Evolutionary conservation across 2,888 invertebrate genomes (phyloP).

Genomic region (Metacarcinus magister): DNA sequence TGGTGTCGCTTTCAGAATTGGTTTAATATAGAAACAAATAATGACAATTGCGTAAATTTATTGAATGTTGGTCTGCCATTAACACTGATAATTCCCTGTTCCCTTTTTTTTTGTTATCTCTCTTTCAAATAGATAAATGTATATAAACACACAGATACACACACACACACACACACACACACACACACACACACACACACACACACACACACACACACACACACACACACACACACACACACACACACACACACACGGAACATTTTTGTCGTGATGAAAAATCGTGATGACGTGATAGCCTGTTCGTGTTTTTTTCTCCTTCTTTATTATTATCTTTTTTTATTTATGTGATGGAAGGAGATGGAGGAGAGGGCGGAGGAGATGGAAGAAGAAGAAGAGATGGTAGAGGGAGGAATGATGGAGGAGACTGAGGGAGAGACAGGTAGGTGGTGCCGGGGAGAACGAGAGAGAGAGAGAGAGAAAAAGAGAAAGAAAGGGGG

Average conservation of each 20-base stretch:
- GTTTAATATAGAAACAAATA: too few species aligned
- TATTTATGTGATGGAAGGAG: not conserved
- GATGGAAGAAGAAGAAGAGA: not conserved
- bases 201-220: constrained; percentile 3
- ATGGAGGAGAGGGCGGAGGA: not conserved
- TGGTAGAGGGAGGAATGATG: not conserved
- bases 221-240: constrained; percentile 6
- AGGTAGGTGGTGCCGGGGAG: too few species aligned
- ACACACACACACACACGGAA: not conserved
- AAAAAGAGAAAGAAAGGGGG: not conserved
- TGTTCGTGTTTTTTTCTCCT: not conserved
- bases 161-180: constrained; percentile 26
- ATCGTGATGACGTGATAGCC: not conserved
- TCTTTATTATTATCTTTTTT: not conserved
- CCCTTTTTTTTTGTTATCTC: too few species aligned
- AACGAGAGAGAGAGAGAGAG: too few species aligned
- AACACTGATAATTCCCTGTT: too few species aligned
- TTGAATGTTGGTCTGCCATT: too few species aligned
- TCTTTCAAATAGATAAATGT: too few species aligned
- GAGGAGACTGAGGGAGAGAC: not conserved
- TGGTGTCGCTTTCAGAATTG: too few species aligned
- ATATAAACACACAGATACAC: not conserved
- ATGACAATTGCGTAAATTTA: too few species aligned
- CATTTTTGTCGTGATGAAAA: not conserved
- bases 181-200: constrained; percentile 26